Evolutionary conservation across 2,113 vertebrate genomes (phyloP), one percentile per base, ranked within the genome.

Genomic region (Sinocyclocheilus grahami): DNA sequence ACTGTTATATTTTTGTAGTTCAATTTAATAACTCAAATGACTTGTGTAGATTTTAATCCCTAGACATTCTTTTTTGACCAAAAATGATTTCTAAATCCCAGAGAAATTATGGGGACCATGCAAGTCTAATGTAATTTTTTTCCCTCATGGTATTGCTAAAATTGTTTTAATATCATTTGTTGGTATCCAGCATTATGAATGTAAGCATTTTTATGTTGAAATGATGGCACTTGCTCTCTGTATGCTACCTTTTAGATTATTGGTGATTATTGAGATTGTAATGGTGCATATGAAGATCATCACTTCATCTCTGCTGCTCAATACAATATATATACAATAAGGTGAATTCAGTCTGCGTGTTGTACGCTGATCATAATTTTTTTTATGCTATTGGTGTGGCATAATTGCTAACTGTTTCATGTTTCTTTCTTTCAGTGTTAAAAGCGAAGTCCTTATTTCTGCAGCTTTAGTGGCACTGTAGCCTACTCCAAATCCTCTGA

Each of bases 171-270:
- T 48, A 4, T 48, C 0, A 27, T 51, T 42, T 18, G 37, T 12
- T 72, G 2, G 37, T 27, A 48, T 71, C 6, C 27, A 71, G 27
- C 24, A 51, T 71, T 37, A 82, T 11, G 46, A 71, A 71, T 83
- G 81, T 37, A 71, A 71, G 13, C 33, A 51, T 22, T 71, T 71
- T 16, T 82, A 71, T 37, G 46, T 33, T 71, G 4, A 83, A 12
- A 30, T 55, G 13, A 83, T 82, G 16, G 13, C 20, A 79, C 20
- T 79, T 39, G 46, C 27, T 78, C 7, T 81, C 4, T 81, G 3
- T 46, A 65, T 81, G n/a, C 27, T 83, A 33, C 65, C 53, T 83
- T 67, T 69, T 82, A 55, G 46, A 71, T 71, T 22, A 33, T 14
- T 71, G 18, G 27, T 69, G 13, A 51, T 67, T 4, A 60, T n/a